Base-by-base conservation (phyloP, 2,888 invertebrate genomes). In the Rotaria magnacalcarata region DNA sequence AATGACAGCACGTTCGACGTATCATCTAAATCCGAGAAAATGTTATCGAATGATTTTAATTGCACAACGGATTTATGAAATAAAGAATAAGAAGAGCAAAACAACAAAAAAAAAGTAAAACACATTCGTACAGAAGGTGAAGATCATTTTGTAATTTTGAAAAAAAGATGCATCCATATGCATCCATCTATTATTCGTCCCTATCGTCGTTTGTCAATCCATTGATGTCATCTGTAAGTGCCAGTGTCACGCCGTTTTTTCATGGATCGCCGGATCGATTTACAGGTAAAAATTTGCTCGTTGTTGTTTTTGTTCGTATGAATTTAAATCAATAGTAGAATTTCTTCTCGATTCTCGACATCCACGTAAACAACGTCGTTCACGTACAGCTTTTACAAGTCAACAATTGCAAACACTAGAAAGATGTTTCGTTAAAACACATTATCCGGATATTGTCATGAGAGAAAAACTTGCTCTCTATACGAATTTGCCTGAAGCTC, bases 401-500 rank as follows among this genome's bases (percentile, higher is more conserved):
- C 91, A 91, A 87, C 92, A 92, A 87, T 89, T 92, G 43, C 90
- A 90, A 7, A 90, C 91, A 1, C 89, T 92, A 84, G 92, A 92
- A 88, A 90, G 91, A 86, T 91, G 92, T 6, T 92, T 92, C 88
- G 87, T 89, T 16, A 92, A 91, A 88, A 91, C 92, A 19, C 92
- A 92, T 88, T 92, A 92, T 88, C 92, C 92, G 54, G 92, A 92
- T 89, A 91, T 92, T 21, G 91, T 91, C 19, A 92, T 92, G 89
- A 87, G 92, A 54, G 92, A 92, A 88, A 88, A 91, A 75, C 89
- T 92, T 52, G 91, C 92, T 11, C 90, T 91, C 88, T 90, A 91
- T 88, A 92, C 92, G 21, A 91, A 90, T 86, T 89, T 92, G 54
- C 92, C 92, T 8, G 92, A 92, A 88, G 91, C 92, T n/a, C 89